Percentiles rank a stretch among this genome's conserved stretches.
Conservation (phyloP, 2,797 vertebrate genomes). For the Gymnothorax reevesii region DNA sequence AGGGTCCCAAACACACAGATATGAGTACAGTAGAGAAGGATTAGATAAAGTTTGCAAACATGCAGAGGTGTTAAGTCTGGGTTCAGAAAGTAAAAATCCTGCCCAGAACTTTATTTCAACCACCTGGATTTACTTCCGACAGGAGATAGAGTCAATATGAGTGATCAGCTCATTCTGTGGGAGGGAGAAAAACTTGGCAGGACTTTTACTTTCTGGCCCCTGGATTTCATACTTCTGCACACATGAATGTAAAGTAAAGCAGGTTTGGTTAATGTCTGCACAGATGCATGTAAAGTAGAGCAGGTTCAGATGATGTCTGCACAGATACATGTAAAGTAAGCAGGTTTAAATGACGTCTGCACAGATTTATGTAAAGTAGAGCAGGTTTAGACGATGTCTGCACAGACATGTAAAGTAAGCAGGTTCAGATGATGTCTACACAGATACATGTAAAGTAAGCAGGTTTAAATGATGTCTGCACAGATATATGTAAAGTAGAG, state of each 20-base stretch:
- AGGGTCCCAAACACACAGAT: not conserved
- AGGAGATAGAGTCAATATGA: too few species aligned
- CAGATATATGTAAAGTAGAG: not conserved
- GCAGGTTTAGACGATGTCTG: not conserved
- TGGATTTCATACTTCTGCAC: too few species aligned
- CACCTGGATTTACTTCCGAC: too few species aligned
- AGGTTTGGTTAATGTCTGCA: not conserved
- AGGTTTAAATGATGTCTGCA: too few species aligned
- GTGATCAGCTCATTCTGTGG: too few species aligned
- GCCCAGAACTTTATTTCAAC: too few species aligned
- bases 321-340: not conserved
- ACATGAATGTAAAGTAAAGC: not conserved
- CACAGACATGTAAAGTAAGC: not conserved
- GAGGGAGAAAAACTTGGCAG: too few species aligned
- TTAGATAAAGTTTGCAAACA: not conserved
- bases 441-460: not conserved
- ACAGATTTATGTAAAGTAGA: not conserved
- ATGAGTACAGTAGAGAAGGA: not conserved
- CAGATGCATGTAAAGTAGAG: not conserved
- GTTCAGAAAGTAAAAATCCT: not conserved
- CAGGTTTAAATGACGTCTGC: too few species aligned
- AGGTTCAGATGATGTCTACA: not conserved
- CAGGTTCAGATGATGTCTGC: not conserved
- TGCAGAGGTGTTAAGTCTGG: not conserved
- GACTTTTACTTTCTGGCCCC: too few species aligned